Percentiles rank a stretch among this genome's conserved stretches.
phyloP scores from a whole-genome alignment of 2,113 vertebrate species.

The Apodemus speciosus region DNA sequence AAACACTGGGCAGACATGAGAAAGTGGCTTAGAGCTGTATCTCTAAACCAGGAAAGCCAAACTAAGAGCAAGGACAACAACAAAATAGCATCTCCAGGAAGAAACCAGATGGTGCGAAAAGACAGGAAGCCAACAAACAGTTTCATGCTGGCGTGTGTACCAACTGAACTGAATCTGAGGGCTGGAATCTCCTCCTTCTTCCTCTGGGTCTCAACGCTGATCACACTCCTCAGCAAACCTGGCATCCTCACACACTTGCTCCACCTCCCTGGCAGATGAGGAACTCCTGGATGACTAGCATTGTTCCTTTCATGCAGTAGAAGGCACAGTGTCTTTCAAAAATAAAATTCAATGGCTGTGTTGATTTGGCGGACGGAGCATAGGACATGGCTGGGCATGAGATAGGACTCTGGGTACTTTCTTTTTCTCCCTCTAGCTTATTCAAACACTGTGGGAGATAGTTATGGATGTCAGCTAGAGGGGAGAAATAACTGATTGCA shows the following conservation, averaged over 20 bases:
- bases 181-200: background rate
- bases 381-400: background rate
- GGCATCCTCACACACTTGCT: background rate
- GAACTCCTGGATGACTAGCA: background rate
- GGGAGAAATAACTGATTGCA: background rate
- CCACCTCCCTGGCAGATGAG: background rate
- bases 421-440: background rate
- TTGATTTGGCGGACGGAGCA: background rate
- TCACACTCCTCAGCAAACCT: background rate
- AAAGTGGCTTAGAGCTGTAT: background rate
- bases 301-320: background rate
- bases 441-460: background rate
- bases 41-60: background rate
- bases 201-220: background rate
- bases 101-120: background rate
- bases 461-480: background rate
- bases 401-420: background rate
- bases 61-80: background rate
- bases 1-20: background rate
- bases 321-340: background rate
- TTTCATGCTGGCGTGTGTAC: background rate
- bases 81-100: background rate
- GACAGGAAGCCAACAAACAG: background rate
- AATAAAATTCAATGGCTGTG: background rate
- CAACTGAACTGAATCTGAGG: background rate